A percentile compares a stretch with the other conserved stretches of the same genome.
Conservation (phyloP, 2,888 invertebrate species). For the Tridacna gigas region DNA sequence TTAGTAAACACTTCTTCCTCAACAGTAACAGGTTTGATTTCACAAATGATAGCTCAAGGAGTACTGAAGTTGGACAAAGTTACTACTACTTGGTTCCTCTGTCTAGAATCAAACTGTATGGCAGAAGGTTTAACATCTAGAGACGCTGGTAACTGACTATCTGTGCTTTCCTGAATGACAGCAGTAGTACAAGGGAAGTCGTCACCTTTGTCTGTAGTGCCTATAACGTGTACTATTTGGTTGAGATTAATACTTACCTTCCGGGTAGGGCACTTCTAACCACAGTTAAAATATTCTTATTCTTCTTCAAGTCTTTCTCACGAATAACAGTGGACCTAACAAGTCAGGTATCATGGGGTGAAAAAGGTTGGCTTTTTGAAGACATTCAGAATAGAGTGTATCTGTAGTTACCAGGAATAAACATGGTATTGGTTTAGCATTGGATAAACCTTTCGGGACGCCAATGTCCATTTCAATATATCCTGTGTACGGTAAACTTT, state of each 20-base stretch:
- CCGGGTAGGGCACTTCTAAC: conserved; percentile 33
- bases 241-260: conserved; percentile 45
- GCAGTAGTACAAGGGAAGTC: conserved; percentile 31
- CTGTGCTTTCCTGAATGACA: conserved; percentile 20
- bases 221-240: conserved; percentile 28
- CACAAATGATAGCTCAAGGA: conserved; percentile 39
- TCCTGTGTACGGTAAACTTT: conserved; percentile 30
- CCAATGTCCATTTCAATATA: conserved; percentile 35
- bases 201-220: conserved; percentile 35
- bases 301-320: conserved; percentile 32
- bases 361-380: conserved; percentile 37
- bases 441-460: conserved; percentile 9
- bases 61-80: conserved; percentile 36
- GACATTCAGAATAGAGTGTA: too few species aligned
- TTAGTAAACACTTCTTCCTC: background rate
- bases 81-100: conserved; percentile 15
- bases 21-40: conserved; percentile 35
- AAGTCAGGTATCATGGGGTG: conserved; percentile 40
- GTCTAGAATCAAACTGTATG: conserved; percentile 10
- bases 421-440: background rate
- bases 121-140: conserved; percentile 37
- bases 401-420: conserved; percentile 43
- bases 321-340: conserved; percentile 23
- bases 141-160: conserved; percentile 27
- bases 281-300: conserved; percentile 40